phyloP scores from a whole-genome alignment of 2,113 vertebrate species.

The Gopherus flavomarginatus region DNA sequence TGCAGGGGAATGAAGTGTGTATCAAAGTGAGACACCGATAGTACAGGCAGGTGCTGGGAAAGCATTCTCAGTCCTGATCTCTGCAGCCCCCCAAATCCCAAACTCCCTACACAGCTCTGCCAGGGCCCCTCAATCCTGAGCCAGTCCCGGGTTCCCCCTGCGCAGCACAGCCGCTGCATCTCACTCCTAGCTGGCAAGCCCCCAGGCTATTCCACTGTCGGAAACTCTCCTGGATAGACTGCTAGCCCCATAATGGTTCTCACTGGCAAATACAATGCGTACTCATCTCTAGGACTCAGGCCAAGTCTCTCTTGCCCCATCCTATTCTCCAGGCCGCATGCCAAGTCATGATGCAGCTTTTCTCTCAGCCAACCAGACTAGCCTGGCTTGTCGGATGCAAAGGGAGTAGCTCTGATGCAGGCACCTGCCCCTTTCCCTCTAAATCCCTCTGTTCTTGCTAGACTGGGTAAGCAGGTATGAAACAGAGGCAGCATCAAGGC shows the following conservation, averaged over 20 bases:
- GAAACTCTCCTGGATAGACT: background rate
- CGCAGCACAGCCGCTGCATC: background rate
- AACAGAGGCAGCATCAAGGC: background rate
- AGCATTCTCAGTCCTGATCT: background rate
- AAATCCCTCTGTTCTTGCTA: background rate
- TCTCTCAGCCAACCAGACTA: background rate
- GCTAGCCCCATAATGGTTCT: background rate
- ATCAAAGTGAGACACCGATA: background rate
- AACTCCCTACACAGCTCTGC: background rate
- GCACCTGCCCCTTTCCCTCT: background rate
- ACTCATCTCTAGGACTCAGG: background rate
- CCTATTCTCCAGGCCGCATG: background rate
- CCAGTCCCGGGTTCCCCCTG: background rate
- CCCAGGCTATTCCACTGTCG: background rate
- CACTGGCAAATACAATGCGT: background rate
- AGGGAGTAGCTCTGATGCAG: background rate
- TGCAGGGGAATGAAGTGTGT: background rate
- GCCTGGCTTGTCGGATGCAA: background rate
- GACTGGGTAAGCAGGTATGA: background rate
- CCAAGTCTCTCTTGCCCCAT: background rate
- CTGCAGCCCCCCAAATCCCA: background rate
- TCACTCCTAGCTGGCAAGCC: background rate
- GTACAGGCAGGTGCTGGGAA: background rate
- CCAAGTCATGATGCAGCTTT: background rate
- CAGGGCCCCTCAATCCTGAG: background rate